A percentile compares a stretch with the other conserved stretches of the same genome.
phyloP scores from a whole-genome alignment of 1,140 invertebrate species.

The Aphelinus certus region DNA sequence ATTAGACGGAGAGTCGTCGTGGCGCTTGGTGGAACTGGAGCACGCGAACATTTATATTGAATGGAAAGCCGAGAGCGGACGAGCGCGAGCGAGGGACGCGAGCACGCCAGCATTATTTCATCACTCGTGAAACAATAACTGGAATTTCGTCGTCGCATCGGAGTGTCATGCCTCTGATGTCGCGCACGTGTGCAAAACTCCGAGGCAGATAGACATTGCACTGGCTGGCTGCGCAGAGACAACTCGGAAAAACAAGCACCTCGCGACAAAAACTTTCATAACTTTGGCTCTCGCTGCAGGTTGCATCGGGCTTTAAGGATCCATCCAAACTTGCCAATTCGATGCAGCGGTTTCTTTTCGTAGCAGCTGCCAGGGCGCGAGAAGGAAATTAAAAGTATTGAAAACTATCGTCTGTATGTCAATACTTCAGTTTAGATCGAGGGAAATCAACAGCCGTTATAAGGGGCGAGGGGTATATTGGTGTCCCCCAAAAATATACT shows the following conservation, averaged over 20 bases:
- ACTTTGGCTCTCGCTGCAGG: too few relatives aligned
- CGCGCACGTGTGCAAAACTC: background rate
- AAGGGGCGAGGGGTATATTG: background rate
- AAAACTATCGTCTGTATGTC: background rate
- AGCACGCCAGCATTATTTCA: conserved; percentile 19
- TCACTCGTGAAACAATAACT: conserved; percentile 34
- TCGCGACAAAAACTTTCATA: too few relatives aligned
- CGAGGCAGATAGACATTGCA: background rate
- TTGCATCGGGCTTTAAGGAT: too few relatives aligned
- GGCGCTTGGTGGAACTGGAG: conserved; percentile 12
- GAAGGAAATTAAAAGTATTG: background rate
- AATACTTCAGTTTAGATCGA: too few relatives aligned
- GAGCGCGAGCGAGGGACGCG: background rate
- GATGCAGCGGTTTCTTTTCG: too few relatives aligned
- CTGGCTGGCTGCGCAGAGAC: too few relatives aligned
- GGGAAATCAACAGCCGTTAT: background rate
- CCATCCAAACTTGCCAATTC: too few relatives aligned
- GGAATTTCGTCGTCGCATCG: conserved; percentile 7
- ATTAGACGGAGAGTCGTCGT: background rate
- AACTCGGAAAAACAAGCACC: too few relatives aligned
- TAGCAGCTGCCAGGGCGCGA: too few relatives aligned
- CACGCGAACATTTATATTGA: conserved; percentile 18
- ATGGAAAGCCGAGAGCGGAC: conserved; percentile 13
- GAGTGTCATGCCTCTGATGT: too few relatives aligned
- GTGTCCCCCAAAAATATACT: background rate